phyloP scores from a whole-genome alignment of 2,888 invertebrate species.

The Eurytoma adleriae region DNA sequence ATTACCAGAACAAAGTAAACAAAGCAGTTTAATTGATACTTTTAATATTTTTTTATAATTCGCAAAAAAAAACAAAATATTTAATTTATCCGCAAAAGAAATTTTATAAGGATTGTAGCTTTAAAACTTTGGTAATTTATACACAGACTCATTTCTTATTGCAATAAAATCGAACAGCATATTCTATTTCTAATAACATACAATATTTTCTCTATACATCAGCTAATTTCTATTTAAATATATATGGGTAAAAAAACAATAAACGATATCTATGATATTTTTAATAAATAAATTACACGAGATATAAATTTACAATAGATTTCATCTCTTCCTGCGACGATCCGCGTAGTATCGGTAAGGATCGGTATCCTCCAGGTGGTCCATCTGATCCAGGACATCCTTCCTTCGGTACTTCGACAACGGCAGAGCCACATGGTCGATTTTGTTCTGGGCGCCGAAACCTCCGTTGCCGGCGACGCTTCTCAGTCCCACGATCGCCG shows the following conservation, averaged over 20 bases:
- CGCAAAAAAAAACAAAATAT: background rate
- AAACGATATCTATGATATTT: constrained; percentile 24
- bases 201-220: too few relatives aligned
- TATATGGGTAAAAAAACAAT: constrained; percentile 18
- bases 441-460: constrained; percentile 38
- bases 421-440: constrained; percentile 64
- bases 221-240: background rate
- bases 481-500: constrained; percentile 81
- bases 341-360: constrained; percentile 71
- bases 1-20: too few relatives aligned
- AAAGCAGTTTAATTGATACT: too few relatives aligned
- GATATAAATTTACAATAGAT: background rate
- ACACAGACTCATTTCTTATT: too few relatives aligned
- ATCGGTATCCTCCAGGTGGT: constrained; percentile 58
- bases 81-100: background rate
- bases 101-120: too few relatives aligned
- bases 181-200: background rate
- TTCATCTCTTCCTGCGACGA: constrained; percentile 51
- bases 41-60: background rate
- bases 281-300: constrained; percentile 42
- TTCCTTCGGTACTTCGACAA: constrained; percentile 70
- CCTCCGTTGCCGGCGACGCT: constrained; percentile 73
- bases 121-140: too few relatives aligned
- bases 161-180: too few relatives aligned
- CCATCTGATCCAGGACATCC: constrained; percentile 63